Conservation (phyloP, 2,888 invertebrate genomes). For the Epinotia ramella region DNA sequence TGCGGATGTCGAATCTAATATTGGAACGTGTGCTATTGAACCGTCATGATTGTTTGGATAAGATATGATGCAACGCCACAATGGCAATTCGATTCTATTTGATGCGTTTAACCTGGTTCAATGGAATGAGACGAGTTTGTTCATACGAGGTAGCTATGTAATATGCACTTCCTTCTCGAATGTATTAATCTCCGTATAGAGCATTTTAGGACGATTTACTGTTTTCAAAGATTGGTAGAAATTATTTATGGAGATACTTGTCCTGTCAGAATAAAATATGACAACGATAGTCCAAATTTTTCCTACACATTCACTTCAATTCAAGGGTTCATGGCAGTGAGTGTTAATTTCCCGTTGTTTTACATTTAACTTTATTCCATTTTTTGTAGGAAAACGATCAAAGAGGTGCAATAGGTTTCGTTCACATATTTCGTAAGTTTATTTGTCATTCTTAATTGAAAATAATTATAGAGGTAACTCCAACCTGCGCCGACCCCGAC, state of each 20-base stretch:
- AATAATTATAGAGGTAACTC: no score
- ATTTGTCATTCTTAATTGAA: no score
- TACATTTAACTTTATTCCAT: no score
- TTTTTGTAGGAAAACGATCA: no score
- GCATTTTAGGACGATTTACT: background rate
- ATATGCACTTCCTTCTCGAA: background rate
- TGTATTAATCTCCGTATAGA: background rate
- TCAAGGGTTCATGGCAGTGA: no score
- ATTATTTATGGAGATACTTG: background rate
- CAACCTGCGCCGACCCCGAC: background rate
- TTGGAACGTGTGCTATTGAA: slow-evolving; percentile 63
- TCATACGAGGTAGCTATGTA: background rate
- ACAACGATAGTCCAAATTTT: no score
- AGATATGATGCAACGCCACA: slow-evolving; percentile 37
- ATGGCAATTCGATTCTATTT: slow-evolving; percentile 27
- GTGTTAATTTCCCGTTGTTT: no score
- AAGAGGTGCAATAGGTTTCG: no score
- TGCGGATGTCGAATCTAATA: slow-evolving; percentile 62
- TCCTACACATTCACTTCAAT: no score
- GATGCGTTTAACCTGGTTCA: slow-evolving; percentile 37
- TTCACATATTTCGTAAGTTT: no score
- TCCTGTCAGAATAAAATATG: no score
- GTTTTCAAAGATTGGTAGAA: background rate
- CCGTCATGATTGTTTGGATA: slow-evolving; percentile 57
- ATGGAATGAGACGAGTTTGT: slow-evolving; percentile 29